phyloP scores from a whole-genome alignment of 2,797 vertebrate species.

The Lacerta viridis region DNA sequence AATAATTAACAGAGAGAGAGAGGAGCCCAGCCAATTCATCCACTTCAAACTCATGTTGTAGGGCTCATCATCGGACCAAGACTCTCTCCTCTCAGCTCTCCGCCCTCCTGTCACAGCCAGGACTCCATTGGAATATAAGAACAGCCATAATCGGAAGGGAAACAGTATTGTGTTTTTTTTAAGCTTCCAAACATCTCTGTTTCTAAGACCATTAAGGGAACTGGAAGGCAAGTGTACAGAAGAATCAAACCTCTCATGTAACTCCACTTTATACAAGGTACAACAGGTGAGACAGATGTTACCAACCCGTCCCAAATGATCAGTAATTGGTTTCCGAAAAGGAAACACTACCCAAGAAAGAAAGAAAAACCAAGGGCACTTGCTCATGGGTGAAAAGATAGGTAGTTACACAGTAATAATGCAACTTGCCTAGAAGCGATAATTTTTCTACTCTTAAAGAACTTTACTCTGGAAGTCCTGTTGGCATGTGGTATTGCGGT shows the following conservation, averaged over 20 bases:
- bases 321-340: neutral
- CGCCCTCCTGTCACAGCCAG: neutral
- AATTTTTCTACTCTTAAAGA: neutral
- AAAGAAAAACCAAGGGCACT: neutral
- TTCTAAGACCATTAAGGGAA: neutral
- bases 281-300: neutral
- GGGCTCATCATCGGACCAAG: neutral
- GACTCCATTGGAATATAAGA: neutral
- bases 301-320: neutral
- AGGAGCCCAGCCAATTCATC: too few relatives aligned
- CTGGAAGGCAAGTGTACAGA: neutral
- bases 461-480: neutral
- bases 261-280: neutral
- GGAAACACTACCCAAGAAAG: conserved; percentile 1
- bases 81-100: neutral
- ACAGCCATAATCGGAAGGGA: neutral
- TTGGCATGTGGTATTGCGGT: neutral
- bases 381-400: neutral
- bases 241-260: too few relatives aligned
- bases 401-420: neutral
- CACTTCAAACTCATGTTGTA: too few relatives aligned
- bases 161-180: neutral
- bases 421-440: neutral
- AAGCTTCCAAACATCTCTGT: neutral
- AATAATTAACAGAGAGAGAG: neutral